A percentile compares a stretch with the other conserved stretches of the same genome.
phyloP scores from a whole-genome alignment of 1,140 invertebrate genomes.

The Saccostrea glomerata region DNA sequence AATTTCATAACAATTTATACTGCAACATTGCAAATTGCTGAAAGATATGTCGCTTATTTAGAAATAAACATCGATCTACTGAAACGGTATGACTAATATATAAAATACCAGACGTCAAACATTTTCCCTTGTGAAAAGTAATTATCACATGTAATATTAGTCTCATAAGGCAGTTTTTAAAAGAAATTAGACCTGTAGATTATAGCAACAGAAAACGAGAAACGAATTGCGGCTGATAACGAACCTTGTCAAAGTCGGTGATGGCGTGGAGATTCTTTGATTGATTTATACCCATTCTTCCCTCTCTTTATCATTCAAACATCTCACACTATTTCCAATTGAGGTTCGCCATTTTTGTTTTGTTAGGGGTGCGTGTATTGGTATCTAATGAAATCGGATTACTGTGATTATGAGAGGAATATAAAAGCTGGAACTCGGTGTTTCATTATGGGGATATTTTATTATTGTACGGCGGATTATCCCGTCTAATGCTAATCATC shows the following conservation, averaged over 20 bases:
- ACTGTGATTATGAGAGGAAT: not conserved
- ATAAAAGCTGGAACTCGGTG: not conserved
- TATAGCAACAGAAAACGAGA: not conserved
- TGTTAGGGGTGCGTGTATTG: constrained; percentile 12
- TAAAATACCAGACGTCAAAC: too few species aligned
- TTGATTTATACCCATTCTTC: constrained; percentile 29
- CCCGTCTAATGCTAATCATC: not conserved
- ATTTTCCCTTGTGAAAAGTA: not conserved
- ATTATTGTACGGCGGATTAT: not conserved
- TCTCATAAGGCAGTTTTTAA: too few species aligned
- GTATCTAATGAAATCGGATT: constrained; percentile 38
- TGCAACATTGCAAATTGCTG: too few species aligned
- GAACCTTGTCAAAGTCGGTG: constrained; percentile 29
- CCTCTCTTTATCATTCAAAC: not conserved
- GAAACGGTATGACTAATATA: too few species aligned
- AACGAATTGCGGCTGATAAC: not conserved
- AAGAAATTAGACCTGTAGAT: too few species aligned
- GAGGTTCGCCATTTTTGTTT: not conserved
- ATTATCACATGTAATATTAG: not conserved
- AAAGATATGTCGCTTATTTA: too few species aligned
- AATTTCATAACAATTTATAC: too few species aligned
- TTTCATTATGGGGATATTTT: not conserved
- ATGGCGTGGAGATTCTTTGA: constrained; percentile 16
- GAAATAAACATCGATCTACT: too few species aligned
- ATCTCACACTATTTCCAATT: not conserved